Percentiles rank a stretch among this genome's conserved stretches.
Evolutionary conservation across 2,113 vertebrate species (phyloP).

Genomic region (Sinocyclocheilus grahami): DNA sequence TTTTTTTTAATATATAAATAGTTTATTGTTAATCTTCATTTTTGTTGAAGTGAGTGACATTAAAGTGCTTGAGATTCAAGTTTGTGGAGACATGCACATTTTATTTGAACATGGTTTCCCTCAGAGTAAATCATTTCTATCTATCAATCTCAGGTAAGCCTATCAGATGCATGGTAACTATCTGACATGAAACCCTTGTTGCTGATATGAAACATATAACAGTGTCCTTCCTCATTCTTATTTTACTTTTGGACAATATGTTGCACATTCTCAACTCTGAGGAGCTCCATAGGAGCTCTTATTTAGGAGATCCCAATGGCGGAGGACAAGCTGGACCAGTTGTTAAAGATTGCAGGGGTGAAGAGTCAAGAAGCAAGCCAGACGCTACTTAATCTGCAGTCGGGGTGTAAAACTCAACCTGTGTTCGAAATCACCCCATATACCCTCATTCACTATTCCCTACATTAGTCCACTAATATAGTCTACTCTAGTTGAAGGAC

Average conservation of each 20-base stretch:
- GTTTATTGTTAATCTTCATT: neutral
- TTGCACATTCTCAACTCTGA: constrained; percentile 92
- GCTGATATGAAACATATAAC: too few species aligned
- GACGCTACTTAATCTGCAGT: constrained; percentile 96
- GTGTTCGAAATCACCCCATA: too few species aligned
- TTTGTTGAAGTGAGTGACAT: neutral
- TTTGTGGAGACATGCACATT: too few species aligned
- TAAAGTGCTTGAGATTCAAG: constrained; percentile 48
- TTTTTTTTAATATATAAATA: too few species aligned
- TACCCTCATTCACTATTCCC: too few species aligned
- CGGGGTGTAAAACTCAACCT: constrained; percentile 48
- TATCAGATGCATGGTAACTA: too few species aligned
- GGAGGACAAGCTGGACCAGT: constrained; percentile 91
- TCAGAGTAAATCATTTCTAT: too few species aligned
- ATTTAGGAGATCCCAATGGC: constrained; percentile 90
- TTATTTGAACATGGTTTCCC: too few species aligned
- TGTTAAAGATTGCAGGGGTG: constrained; percentile 94
- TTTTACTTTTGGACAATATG: constrained; percentile 87
- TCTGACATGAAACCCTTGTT: too few species aligned
- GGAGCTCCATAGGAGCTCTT: constrained; percentile 79
- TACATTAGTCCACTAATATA: too few species aligned
- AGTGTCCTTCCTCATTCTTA: too few species aligned
- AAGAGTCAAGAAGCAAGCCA: constrained; percentile 99
- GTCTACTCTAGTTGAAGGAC: constrained; percentile 55
- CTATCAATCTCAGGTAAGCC: too few species aligned